Evolutionary conservation across 2,113 vertebrate species (phyloP).

Genomic region (Kryptolebias marmoratus): DNA sequence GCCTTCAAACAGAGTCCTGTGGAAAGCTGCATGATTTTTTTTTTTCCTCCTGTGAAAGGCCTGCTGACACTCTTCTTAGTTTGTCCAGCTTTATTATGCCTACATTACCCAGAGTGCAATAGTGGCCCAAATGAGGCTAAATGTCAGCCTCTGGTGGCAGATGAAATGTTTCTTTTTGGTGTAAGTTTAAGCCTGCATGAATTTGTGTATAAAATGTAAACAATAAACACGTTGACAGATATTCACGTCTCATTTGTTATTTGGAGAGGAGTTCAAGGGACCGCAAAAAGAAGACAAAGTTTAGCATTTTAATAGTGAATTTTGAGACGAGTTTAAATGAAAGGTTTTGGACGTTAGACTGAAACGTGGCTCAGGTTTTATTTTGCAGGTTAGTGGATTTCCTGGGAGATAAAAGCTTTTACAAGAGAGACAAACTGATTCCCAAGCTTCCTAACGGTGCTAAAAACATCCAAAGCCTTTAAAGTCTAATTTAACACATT

Average conservation of each 20-base stretch:
- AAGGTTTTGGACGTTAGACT: no score
- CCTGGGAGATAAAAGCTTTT: no score
- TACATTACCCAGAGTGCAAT: constrained; percentile 78
- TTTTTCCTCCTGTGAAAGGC: constrained; percentile 68
- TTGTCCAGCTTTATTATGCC: constrained; percentile 57
- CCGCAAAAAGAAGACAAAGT: no score
- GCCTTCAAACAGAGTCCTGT: constrained; percentile 69
- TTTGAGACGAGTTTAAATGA: no score
- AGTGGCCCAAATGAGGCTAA: constrained; percentile 53
- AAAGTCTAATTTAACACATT: no score
- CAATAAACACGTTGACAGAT: constrained; percentile 65
- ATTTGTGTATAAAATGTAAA: constrained; percentile 74
- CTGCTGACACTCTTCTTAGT: constrained; percentile 44
- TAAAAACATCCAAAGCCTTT: no score
- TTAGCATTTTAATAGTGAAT: no score
- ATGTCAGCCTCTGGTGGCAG: constrained; percentile 62
- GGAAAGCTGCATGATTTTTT: constrained; percentile 64
- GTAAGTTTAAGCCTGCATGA: constrained; percentile 77
- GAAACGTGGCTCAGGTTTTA: no score
- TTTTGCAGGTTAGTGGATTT: no score
- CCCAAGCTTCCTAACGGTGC: no score
- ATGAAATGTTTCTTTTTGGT: constrained; percentile 65
- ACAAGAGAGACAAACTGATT: no score
- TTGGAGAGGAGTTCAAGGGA: no score
- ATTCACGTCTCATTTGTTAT: constrained; percentile 5